These are phyloP conservation scores for Bungarus multicinctus DNA, from an alignment of 2,113 vertebrate genomes.

Conservation along the genomic window DNA sequence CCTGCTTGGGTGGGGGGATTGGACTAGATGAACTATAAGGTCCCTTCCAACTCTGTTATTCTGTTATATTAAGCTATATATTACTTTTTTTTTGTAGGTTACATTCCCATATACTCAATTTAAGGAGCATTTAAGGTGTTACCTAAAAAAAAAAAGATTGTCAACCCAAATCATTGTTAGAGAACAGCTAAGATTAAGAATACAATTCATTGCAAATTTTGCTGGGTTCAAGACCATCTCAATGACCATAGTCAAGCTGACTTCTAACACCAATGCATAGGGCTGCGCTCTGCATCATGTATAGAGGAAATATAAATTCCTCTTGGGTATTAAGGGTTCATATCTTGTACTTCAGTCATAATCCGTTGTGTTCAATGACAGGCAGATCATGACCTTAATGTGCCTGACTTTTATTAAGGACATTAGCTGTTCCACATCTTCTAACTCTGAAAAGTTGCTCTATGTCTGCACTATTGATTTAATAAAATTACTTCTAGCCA, in stretches of 20 bases:
- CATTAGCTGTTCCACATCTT: background rate
- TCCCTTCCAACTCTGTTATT: too few relatives aligned
- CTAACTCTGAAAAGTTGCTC: background rate
- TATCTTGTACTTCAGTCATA: background rate
- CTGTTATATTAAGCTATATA: background rate
- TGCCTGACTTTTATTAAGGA: background rate
- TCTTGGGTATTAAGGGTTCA: background rate
- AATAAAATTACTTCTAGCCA: slow-evolving; percentile 7
- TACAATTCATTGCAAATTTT: background rate
- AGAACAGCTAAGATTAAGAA: background rate
- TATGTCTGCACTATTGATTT: background rate
- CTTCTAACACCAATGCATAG: background rate
- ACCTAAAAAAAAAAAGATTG: background rate
- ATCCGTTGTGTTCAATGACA: background rate
- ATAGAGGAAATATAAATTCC: background rate
- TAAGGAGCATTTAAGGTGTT: background rate
- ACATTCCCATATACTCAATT: background rate
- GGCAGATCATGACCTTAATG: background rate
- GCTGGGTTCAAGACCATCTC: background rate
- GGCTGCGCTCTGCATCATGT: background rate
- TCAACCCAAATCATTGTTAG: background rate
- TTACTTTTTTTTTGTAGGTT: background rate
- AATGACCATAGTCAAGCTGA: background rate
- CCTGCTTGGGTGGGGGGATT: too few relatives aligned
- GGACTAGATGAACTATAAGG: too few relatives aligned